These are phyloP conservation scores for Dipodomys spectabilis DNA, from an alignment of 2,113 vertebrate species.

Conservation along the genomic window DNA sequence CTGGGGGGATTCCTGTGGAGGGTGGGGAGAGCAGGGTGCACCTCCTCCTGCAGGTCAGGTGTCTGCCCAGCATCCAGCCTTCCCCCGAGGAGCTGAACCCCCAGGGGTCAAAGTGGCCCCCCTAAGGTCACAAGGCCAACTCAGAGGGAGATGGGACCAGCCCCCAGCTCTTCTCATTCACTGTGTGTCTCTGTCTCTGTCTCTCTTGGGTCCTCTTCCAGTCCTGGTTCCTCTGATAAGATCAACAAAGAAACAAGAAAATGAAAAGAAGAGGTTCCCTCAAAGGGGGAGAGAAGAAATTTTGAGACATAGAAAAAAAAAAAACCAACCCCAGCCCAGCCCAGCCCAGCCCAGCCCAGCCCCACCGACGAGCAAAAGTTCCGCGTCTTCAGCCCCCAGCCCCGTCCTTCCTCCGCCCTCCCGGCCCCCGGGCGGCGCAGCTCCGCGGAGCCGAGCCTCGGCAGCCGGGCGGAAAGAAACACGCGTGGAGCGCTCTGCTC, in stretches of 20 bases:
- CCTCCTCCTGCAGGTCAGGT: not conserved
- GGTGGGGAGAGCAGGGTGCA: not conserved
- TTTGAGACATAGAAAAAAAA: conserved; percentile 77
- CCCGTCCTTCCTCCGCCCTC: conserved; percentile 72
- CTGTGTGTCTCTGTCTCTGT: not conserved
- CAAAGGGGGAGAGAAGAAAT: conserved; percentile 80
- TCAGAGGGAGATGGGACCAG: not conserved
- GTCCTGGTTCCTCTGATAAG: conserved; percentile 98
- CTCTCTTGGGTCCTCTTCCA: conserved; percentile 80
- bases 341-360: conserved; percentile 75
- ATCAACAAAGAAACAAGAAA: conserved; percentile 84
- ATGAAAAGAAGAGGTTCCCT: conserved; percentile 80
- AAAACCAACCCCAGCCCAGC: conserved; percentile 62
- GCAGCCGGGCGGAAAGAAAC: conserved; percentile 77
- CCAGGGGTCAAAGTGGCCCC: not conserved
- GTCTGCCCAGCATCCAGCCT: not conserved
- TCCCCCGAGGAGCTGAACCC: not conserved
- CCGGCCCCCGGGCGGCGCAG: conserved; percentile 68
- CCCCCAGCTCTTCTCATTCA: conserved; percentile 29
- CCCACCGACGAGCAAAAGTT: conserved; percentile 89
- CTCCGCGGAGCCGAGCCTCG: conserved; percentile 72
- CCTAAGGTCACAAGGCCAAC: not conserved
- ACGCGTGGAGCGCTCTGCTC: conserved; percentile 66
- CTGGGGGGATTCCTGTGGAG: conserved; percentile 51
- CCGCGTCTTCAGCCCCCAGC: conserved; percentile 85